These are phyloP conservation scores for Cheirogaleus medius DNA, from an alignment of 2,113 vertebrate species.

Conservation along the genomic window DNA sequence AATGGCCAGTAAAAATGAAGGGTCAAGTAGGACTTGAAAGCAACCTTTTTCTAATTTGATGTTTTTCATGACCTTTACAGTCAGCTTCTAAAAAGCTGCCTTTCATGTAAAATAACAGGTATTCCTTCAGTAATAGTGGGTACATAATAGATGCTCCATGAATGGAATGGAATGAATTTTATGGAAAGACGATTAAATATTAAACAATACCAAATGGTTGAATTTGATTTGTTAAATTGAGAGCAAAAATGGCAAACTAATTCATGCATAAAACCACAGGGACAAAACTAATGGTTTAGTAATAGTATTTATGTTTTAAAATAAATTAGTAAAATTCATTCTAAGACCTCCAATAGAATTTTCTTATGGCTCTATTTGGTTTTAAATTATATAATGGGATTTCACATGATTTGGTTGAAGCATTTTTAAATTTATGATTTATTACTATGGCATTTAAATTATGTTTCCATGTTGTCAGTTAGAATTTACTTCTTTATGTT, in stretches of 20 bases:
- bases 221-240: constrained; percentile 37
- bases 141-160: neutral
- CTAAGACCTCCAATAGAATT: neutral
- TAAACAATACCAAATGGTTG: neutral
- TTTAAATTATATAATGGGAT: neutral
- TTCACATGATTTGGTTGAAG: neutral
- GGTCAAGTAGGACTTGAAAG: neutral
- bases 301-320: constrained; percentile 41
- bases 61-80: neutral
- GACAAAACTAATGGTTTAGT: constrained; percentile 12
- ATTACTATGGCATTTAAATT: constrained; percentile 29
- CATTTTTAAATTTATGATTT: constrained; percentile 17
- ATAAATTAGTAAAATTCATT: constrained; percentile 26
- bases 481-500: neutral
- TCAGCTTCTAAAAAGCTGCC: constrained; percentile 12
- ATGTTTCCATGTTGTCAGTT: neutral
- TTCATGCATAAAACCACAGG: neutral
- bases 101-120: constrained; percentile 7
- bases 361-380: neutral
- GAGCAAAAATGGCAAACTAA: constrained; percentile 39
- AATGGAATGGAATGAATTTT: constrained; percentile 15
- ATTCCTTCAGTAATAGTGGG: neutral
- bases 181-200: neutral
- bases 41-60: neutral
- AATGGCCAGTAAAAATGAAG: neutral